A percentile compares a stretch with the other conserved stretches of the same genome.
phyloP scores from a whole-genome alignment of 2,888 invertebrate species.

The Ectropis crepuscularia region DNA sequence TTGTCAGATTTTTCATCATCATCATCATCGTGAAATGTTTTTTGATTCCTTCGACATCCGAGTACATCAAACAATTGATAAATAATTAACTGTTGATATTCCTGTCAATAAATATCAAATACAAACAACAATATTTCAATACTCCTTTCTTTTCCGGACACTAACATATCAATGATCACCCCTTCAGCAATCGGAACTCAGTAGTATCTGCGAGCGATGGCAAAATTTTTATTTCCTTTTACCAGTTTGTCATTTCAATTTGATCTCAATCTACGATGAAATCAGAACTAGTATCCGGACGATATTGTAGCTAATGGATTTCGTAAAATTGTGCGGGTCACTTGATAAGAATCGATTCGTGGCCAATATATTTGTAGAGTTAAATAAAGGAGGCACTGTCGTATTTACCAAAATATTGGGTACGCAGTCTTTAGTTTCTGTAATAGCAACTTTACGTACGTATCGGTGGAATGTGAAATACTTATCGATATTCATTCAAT shows the following conservation, averaged over 20 bases:
- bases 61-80: too few species aligned
- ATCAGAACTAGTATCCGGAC: slow-evolving; percentile 29
- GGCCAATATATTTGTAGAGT: not conserved
- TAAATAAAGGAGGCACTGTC: too few species aligned
- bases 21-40: too few species aligned
- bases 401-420: not conserved
- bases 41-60: too few species aligned
- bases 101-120: too few species aligned
- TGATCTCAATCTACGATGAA: slow-evolving; percentile 41
- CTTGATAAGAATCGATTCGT: not conserved
- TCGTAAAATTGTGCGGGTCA: slow-evolving; percentile 1
- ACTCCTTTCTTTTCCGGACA: slow-evolving; percentile 23
- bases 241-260: slow-evolving; percentile 40
- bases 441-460: too few species aligned
- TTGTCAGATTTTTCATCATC: too few species aligned
- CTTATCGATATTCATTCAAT: too few species aligned
- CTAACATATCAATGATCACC: not conserved
- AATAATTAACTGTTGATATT: too few species aligned
- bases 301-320: slow-evolving; percentile 7
- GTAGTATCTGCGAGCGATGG: slow-evolving; percentile 14
- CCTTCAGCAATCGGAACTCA: not conserved
- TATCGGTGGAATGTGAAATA: too few species aligned
- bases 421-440: too few species aligned
- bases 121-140: not conserved
- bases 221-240: slow-evolving; percentile 18